Percentiles rank a stretch among this genome's conserved stretches.
Evolutionary conservation across 2,113 vertebrate genomes (phyloP).

Genomic region (Vombatus ursinus): DNA sequence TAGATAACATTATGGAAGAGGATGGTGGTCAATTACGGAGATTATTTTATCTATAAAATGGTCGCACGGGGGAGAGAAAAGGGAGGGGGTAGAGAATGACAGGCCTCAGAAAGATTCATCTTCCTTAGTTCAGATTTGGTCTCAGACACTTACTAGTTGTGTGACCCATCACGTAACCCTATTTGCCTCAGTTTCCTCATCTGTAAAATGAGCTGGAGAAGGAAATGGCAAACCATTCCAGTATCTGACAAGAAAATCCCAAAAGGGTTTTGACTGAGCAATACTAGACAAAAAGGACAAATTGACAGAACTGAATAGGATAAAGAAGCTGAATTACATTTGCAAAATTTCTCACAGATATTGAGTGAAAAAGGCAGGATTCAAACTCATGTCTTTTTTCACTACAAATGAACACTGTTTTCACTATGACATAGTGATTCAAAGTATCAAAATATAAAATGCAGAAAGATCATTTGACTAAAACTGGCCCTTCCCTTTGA

Average conservation of each 20-base stretch:
- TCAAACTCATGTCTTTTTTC: neutral
- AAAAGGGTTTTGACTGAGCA: neutral
- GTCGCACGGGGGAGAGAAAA: too few species aligned
- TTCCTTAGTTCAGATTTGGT: too few species aligned
- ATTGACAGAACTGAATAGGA: neutral
- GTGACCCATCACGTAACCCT: too few species aligned
- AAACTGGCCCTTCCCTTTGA: neutral
- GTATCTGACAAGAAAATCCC: neutral
- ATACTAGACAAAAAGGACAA: neutral
- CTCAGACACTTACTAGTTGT: too few species aligned
- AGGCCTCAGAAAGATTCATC: too few species aligned
- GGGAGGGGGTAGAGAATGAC: too few species aligned
- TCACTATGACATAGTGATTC: neutral
- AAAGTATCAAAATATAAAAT: neutral
- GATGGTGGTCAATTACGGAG: neutral
- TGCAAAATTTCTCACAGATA: neutral
- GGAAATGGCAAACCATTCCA: neutral
- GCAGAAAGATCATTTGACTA: neutral
- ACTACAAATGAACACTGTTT: neutral
- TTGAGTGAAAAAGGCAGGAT: neutral
- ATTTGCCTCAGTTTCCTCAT: too few species aligned
- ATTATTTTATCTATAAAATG: neutral
- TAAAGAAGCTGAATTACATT: neutral
- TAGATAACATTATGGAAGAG: neutral
- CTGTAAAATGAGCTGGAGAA: too few species aligned